These are phyloP conservation scores for human (Homo sapiens) DNA, from an alignment of 2,113 vertebrate species.

Conservation along the genomic window GRCh38 chr13:30136001-30136500, in stretches of 20 bases:
- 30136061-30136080: not conserved
- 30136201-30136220: not conserved
- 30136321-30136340: not conserved
- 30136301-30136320: not conserved
- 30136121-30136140: not conserved
- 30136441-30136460: rapidly evolving
- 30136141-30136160: not conserved
- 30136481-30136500: not conserved
- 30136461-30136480: not conserved
- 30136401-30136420: not conserved
- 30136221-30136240: not conserved
- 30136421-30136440: not conserved
- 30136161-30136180: not conserved
- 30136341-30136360: not conserved
- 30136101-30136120: too few species aligned
- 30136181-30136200: not conserved
- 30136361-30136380: rapidly evolving
- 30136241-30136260: conserved; percentile 21
- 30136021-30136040: not conserved
- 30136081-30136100: not conserved
- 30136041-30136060: not conserved
- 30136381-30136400: rapidly evolving
- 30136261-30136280: conserved; percentile 26
- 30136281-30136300: not conserved
- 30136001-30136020: not conserved